Evolutionary conservation across 2,797 vertebrate genomes (phyloP), one percentile per base, ranked within the genome.

Genomic region (Bovichtus variegatus): DNA sequence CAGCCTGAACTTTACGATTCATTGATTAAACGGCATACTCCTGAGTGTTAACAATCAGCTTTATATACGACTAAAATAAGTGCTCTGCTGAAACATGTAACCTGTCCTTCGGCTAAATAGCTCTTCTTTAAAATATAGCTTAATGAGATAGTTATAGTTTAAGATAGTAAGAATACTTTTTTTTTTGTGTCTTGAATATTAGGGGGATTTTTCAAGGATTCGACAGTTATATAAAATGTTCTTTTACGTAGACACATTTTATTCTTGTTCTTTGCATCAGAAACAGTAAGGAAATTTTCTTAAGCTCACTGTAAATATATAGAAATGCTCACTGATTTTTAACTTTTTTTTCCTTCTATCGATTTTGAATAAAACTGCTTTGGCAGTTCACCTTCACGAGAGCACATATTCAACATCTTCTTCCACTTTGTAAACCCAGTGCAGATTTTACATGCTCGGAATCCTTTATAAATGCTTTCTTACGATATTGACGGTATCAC

Each of bases 401-500:
- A 60, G 59, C 47, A 74, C 36, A 66, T 80, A 82, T 76, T 44
- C 50, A 77, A 59, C 63, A 76, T 66, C 31, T 47, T 66, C 60
- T 25, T 58, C 6, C 60, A 62, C 50, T 72, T 63, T 72, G 27
- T 63, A 50, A 49, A 47, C 55, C 31, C 55, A 29, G 43, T 46
- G 64, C 70, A 66, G 67, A 44, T 53, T 74, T 76, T 77, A 64
- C 36, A 46, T 61, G 67, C 55, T 71, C 57, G 25, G 25, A 50
- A 50, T 65, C 23, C 65, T 81, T 81, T 67, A 64, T 55, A 61
- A 67, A 66, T 62, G 63, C 55, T 72, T 59, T 83, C 47, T 64
- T 59, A n/a, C 11, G 21, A 71, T 84, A 88, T 86, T 80, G 86
- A 86, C 36, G 25, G 49, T 71, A 75, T 80, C 63, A 58, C 54